Evolutionary conservation across 2,888 invertebrate genomes (phyloP), one percentile per base, ranked within the genome.

Genomic region (Polia nebulosa): DNA sequence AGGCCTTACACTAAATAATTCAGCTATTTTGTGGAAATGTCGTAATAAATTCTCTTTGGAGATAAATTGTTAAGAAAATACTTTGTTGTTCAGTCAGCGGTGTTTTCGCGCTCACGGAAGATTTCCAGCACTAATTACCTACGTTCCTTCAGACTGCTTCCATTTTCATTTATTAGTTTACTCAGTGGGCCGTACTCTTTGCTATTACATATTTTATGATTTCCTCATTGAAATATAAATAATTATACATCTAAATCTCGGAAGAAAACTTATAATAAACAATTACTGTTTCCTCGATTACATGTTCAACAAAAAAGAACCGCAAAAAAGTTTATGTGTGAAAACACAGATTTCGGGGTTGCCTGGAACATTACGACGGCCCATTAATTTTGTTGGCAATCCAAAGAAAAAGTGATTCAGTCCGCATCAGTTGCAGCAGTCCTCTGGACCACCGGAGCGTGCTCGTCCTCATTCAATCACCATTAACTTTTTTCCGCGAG

Each of bases 381-480:
- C 76, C 81, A 85, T 86, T 87, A 82, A 85, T 77, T 82, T 82
- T 69, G 78, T 83, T 88, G 86, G 86, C 87, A 87, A 74, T 72
- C 78, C 76, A 76, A 77, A 73, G 77, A 81, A 76, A 66, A 72
- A 78, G 82, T 88, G 86, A 89, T 85, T 89, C 88, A 89, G 81
- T 73, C 53, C 58, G 66, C 74, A 81, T 81, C 83, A 79, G 78
- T 78, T 72, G 81, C 66, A 71, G 69, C 67, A 83, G 85, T 86
- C 85, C 82, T 81, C 81, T 69, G 77, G 83, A 80, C 82, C 87
- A 85, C 75, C 87, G 61, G 78, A 87, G 83, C 87, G 83, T 85
- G 79, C 44, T 78, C 81, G 91, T 76, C 90, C 91, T 83, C 91
- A 89, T 92, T 92, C 88, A 79, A 89, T 89, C 87, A 85, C 73